Base-by-base conservation (phyloP, 1,140 invertebrate genomes). In the Zaprionus taronus region DNA sequence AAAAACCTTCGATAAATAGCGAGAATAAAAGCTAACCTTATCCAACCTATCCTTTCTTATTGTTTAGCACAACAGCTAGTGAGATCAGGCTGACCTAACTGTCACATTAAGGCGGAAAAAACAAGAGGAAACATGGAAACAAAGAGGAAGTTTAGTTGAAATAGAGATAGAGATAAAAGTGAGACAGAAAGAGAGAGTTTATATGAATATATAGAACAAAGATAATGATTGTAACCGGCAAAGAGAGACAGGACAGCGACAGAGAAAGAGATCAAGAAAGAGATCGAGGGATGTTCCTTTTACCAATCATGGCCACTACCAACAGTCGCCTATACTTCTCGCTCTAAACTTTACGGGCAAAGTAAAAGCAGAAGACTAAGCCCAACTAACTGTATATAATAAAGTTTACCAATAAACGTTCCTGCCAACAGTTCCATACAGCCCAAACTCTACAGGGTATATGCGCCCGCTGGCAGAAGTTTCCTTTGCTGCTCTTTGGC, bases 61-160 rank as follows among this genome's bases (percentile, higher is more conserved):
- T 28, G 26, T 28, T 1, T 28, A 7, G 6, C 6, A 2, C 38
- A 6, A 6, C 80, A 82, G 81, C 71, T 85, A 79, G 74, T 77
- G 65, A 86, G 81, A 85, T 86, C 82, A 76, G 72, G 34, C 56
- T 44, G 38, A 24, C 66, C 58, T 58, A 66, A 67, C 60, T 68
- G 60, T 15, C 47, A 9, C 47, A 56, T 58, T 28, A 14, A 65
- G 64, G 66, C 60, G 20, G 4, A 51, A 24, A 24, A 15, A 44
- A 55, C 31, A 74, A 51, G n/a, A 60, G 34, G 2, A 9, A 56
- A 7, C 7, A 17, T n/a, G n/a, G 11, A 44, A 47, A 17, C 3
- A 7, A 56, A 28, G 15, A 17, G 0, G 6, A 56, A 56, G 26
- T 9, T 28, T 9, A 15, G 5, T 31, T 24, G 15, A 24, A 9